phyloP scores from a whole-genome alignment of 2,888 invertebrate species.

The Xestoiulus laeticollis region DNA sequence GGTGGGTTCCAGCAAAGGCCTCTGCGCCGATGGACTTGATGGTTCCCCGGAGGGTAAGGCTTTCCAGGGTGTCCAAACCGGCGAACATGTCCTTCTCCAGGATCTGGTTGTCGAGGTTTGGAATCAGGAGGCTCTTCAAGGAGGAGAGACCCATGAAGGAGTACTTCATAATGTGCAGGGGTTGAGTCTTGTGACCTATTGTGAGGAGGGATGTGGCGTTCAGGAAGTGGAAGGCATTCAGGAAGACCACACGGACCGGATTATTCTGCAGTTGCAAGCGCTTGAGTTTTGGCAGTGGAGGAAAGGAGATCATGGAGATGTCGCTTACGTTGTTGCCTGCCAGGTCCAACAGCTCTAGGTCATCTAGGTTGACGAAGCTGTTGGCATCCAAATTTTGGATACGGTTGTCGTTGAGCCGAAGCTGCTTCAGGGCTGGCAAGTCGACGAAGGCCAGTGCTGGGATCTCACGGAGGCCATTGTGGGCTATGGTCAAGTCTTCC shows the following conservation, averaged over 20 bases:
- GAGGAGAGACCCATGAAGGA: constrained; percentile 57
- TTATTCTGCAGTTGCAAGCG: constrained; percentile 58
- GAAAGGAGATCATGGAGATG: constrained; percentile 75
- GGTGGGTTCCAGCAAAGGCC: constrained; percentile 57
- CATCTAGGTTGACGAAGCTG: constrained; percentile 52
- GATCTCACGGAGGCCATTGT: constrained; percentile 51
- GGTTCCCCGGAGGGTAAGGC: constrained; percentile 56
- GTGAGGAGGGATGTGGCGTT: constrained; percentile 56
- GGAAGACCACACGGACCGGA: constrained; percentile 58
- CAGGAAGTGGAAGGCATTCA: constrained; percentile 57
- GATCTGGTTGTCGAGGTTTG: constrained; percentile 58
- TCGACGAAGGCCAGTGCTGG: constrained; percentile 52
- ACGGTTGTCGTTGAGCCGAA: constrained; percentile 52
- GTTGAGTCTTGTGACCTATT: constrained; percentile 57
- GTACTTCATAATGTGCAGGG: constrained; percentile 58
- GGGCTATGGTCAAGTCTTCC: constrained; percentile 53
- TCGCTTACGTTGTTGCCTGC: constrained; percentile 74
- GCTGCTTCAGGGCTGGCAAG: constrained; percentile 50
- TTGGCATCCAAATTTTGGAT: constrained; percentile 52
- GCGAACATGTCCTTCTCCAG: constrained; percentile 57
- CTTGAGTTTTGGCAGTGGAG: constrained; percentile 63
- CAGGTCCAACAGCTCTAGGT: constrained; percentile 71
- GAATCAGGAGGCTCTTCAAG: constrained; percentile 56
- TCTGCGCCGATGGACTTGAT: constrained; percentile 56
- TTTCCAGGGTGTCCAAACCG: constrained; percentile 56